Evolutionary conservation across 2,797 vertebrate species (phyloP).

Genomic region (Parauchenoglanis ngamensis): DNA sequence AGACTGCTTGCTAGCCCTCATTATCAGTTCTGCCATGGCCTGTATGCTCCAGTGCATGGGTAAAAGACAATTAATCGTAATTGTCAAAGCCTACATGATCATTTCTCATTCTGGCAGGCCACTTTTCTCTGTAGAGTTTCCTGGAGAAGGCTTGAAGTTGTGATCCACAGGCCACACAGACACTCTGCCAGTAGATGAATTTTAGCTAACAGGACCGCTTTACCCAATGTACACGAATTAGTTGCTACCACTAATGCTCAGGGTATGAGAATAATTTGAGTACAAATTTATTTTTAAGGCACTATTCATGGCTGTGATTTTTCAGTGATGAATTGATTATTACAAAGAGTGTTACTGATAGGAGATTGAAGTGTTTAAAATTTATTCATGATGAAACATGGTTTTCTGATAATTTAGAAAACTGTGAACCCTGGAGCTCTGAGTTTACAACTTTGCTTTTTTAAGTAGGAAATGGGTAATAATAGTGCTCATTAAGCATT

Average conservation of each 20-base stretch:
- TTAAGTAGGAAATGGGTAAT: not conserved
- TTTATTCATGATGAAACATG: not conserved
- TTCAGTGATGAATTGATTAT: not conserved
- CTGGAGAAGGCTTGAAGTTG: conserved; percentile 81
- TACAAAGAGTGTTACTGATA: not conserved
- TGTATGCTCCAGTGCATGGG: conserved; percentile 88
- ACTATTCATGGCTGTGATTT: not conserved
- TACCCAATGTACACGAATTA: not conserved
- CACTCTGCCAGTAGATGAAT: conserved; percentile 64
- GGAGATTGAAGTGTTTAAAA: not conserved
- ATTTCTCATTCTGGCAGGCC: conserved; percentile 99
- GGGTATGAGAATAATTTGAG: not conserved
- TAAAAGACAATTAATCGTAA: conserved; percentile 99
- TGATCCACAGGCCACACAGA: conserved; percentile 77
- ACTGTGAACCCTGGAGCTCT: no score
- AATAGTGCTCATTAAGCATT: no score
- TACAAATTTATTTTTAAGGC: not conserved
- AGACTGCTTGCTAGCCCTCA: conserved; percentile 80
- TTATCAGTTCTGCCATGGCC: conserved; percentile 87
- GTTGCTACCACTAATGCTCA: not conserved
- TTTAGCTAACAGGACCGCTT: conserved; percentile 30
- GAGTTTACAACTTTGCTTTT: not conserved
- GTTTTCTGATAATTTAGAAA: not conserved
- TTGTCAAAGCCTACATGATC: conserved; percentile 87
- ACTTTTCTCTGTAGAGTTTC: conserved; percentile 88